Base-by-base conservation (phyloP, 2,888 invertebrate species). In the Philaethria dido region DNA sequence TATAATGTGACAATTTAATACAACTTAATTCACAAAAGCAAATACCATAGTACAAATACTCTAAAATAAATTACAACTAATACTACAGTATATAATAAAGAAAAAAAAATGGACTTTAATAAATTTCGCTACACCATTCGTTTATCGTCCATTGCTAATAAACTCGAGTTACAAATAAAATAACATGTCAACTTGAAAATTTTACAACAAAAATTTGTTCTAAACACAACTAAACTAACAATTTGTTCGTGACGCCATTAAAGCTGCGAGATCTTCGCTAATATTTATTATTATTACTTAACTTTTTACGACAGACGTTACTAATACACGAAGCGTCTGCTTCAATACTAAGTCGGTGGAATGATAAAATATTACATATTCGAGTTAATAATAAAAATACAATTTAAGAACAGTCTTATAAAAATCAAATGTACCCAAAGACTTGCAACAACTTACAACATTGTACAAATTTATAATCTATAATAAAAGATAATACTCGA, bases 351-450 rank as follows among this genome's bases (percentile, higher is more conserved):
- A 82, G 69, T 90, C 92, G 92, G 92, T 92, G 92, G 92, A 92
- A 92, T 92, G 74, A 72, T 73, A 64, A 61, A 36, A 65, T 76
- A 78, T 77, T 73, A 79, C 80, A 80, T 84, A 89, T 87, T 88
- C 84, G 84, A 89, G 87, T 78, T 81, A 86, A 77, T 77, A 80
- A 82, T 82, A 82, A 73, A 78, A 75, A 77, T 78, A 77, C 80
- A 78, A 82, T 80, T 83, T 39, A 60, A 77, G 78, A 87, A 88
- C 91, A 91, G 90, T 90, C 91, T 90, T 89, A 84, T 84, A 84
- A 85, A 87, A 72, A 81, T 57, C n/a, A 65, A 64, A 65, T 68
- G 55, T 61, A 64, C 68, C 44, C 60, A 77, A 82, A 84, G 84
- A 71, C 47, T 61, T 66, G 52, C 48, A 63, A 54, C 62, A 66